These are phyloP conservation scores for Phoenicopterus ruber DNA, from an alignment of 2,113 vertebrate genomes.

Conservation along the genomic window DNA sequence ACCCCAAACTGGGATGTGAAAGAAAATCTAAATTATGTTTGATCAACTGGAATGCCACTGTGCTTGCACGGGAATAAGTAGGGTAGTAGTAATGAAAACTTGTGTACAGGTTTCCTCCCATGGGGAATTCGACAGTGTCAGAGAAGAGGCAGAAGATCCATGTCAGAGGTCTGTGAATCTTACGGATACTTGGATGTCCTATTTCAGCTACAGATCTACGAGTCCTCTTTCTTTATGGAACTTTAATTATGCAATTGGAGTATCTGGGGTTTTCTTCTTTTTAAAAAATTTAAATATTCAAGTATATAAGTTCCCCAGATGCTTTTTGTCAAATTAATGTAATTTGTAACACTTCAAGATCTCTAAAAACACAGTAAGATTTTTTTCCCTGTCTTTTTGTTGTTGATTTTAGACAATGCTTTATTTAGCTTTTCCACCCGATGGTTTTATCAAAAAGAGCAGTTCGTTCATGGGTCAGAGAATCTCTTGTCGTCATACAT, in stretches of 20 bases:
- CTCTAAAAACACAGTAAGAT: background rate
- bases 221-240: background rate
- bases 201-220: accelerated
- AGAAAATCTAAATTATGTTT: background rate
- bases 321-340: background rate
- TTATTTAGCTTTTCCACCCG: background rate
- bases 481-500: background rate
- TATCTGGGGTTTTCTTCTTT: background rate
- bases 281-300: background rate
- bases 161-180: background rate
- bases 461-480: slow-evolving; percentile 15
- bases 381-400: background rate
- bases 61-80: background rate
- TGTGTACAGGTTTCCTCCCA: background rate
- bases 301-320: accelerated
- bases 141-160: background rate
- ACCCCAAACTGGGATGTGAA: background rate
- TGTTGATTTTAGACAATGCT: background rate
- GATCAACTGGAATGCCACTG: background rate
- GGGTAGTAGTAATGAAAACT: background rate
- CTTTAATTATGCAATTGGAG: background rate
- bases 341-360: background rate
- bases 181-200: background rate
- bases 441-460: slow-evolving; percentile 21
- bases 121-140: background rate